phyloP scores from a whole-genome alignment of 2,113 vertebrate species.

The Eptesicus fuscus region DNA sequence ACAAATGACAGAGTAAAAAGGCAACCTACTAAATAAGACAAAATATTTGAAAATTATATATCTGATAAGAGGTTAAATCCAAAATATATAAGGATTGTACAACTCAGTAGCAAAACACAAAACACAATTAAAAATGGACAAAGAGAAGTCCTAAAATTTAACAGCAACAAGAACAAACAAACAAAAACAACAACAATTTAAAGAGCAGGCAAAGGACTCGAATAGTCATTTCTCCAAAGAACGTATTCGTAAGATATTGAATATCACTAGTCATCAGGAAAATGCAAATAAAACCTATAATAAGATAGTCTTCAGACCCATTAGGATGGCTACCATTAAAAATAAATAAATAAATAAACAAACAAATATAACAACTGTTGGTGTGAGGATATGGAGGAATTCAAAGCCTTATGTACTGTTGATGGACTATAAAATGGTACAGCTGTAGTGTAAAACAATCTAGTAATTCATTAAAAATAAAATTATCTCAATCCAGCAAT shows the following conservation, averaged over 20 bases:
- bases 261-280: too few relatives aligned
- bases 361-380: neutral
- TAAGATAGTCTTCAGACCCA: neutral
- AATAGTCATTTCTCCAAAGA: neutral
- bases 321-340: neutral
- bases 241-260: neutral
- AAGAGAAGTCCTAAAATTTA: neutral
- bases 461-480: neutral
- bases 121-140: neutral
- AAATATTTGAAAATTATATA: neutral
- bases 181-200: too few relatives aligned
- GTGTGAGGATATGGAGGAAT: neutral
- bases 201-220: neutral
- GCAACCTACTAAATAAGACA: neutral
- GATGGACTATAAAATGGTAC: neutral
- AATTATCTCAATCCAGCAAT: neutral
- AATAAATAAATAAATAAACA: neutral
- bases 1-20: neutral
- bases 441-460: neutral
- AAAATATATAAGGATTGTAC: neutral
- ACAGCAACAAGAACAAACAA: neutral
- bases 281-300: too few relatives aligned
- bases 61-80: neutral
- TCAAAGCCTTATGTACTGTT: neutral
- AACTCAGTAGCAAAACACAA: neutral